Evolutionary conservation across 2,888 invertebrate genomes (phyloP).

Genomic region (Drosophila helvetica): DNA sequence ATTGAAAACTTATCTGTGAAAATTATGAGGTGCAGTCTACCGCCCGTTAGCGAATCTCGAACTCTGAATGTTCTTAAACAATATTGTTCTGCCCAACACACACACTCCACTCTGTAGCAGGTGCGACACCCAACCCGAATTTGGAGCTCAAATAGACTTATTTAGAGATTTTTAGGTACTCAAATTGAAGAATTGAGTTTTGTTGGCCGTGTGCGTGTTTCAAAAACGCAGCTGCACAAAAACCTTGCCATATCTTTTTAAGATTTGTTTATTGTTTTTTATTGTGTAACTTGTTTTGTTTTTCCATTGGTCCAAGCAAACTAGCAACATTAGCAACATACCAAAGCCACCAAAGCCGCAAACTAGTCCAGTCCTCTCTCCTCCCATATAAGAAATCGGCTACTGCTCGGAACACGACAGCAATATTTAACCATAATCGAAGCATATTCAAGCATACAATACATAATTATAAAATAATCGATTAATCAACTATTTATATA

Average conservation of each 20-base stretch:
- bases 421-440: slow-evolving; percentile 60
- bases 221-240: slow-evolving; percentile 67
- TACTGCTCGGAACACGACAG: slow-evolving; percentile 70
- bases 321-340: slow-evolving; percentile 70
- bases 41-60: slow-evolving; percentile 37
- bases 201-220: slow-evolving; percentile 62
- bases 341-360: slow-evolving; percentile 52
- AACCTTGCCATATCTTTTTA: slow-evolving; percentile 74
- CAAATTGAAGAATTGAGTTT: slow-evolving; percentile 55
- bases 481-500: slow-evolving; percentile 70
- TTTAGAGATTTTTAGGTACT: slow-evolving; percentile 75
- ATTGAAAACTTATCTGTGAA: slow-evolving; percentile 57
- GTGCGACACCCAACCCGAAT: slow-evolving; percentile 62
- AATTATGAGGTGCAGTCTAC: slow-evolving; percentile 23
- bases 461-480: slow-evolving; percentile 58
- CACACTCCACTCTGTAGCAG: slow-evolving; percentile 34
- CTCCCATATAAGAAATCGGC: slow-evolving; percentile 59
- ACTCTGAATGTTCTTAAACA: slow-evolving; percentile 27
- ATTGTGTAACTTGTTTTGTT: slow-evolving; percentile 45
- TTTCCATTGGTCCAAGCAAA: slow-evolving; percentile 68
- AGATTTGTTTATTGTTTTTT: slow-evolving; percentile 42
- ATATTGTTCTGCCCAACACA: slow-evolving; percentile 34
- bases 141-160: slow-evolving; percentile 82
- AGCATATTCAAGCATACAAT: slow-evolving; percentile 67
- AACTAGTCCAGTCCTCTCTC: slow-evolving; percentile 61